phyloP scores from a whole-genome alignment of 2,888 invertebrate species.

The Acanthoscelides obtectus region DNA sequence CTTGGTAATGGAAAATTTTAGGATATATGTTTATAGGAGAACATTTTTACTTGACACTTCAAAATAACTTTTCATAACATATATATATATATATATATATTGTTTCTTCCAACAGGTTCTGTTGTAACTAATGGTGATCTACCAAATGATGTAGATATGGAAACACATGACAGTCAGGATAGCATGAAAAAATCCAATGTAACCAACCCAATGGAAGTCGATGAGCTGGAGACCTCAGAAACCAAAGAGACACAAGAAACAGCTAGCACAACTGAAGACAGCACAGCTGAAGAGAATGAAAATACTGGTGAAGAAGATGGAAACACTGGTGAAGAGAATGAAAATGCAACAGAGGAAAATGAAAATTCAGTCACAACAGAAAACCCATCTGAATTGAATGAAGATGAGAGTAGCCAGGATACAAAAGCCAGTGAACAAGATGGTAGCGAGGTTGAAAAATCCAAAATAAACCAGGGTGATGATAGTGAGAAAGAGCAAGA shows the following conservation, averaged over 20 bases:
- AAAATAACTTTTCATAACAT: too few species aligned
- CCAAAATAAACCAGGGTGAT: conserved; percentile 14
- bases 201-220: conserved; percentile 33
- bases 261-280: conserved; percentile 10
- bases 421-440: conserved; percentile 19
- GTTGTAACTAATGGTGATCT: conserved; percentile 41
- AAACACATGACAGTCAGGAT: conserved; percentile 28
- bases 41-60: too few species aligned
- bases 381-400: conserved; percentile 12
- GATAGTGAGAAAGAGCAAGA: conserved; percentile 9
- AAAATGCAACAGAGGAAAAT: neutral
- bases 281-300: conserved; percentile 8
- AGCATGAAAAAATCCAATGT: conserved; percentile 22
- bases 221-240: conserved; percentile 28
- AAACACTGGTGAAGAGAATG: conserved; percentile 20
- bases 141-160: conserved; percentile 32
- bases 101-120: too few species aligned
- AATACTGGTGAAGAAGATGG: conserved; percentile 13
- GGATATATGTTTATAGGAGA: too few species aligned
- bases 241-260: conserved; percentile 6
- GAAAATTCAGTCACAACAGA: conserved; percentile 13
- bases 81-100: too few species aligned
- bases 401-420: conserved; percentile 27
- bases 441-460: conserved; percentile 18
- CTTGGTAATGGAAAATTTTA: too few species aligned